Evolutionary conservation across 2,113 vertebrate genomes (phyloP).

Genomic region (Heloderma charlesbogerti): DNA sequence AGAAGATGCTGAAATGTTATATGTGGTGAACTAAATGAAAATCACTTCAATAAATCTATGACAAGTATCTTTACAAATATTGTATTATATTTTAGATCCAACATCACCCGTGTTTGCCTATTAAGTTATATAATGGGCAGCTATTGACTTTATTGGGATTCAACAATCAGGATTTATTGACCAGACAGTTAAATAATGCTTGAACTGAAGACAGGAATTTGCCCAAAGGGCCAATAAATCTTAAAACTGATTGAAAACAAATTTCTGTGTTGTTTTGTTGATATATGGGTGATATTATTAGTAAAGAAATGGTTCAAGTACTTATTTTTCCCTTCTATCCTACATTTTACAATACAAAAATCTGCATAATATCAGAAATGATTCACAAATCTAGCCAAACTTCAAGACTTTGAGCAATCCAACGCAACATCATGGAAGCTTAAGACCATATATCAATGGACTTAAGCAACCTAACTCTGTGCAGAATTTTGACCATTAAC

Average conservation of each 20-base stretch:
- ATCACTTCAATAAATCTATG: neutral
- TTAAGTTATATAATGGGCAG: conserved; percentile 39
- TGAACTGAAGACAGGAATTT: conserved; percentile 49
- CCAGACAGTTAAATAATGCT: conserved; percentile 40
- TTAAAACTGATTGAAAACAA: conserved; percentile 37
- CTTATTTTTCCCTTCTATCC: neutral
- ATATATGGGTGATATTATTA: conserved; percentile 34
- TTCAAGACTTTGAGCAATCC: neutral
- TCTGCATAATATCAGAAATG: neutral
- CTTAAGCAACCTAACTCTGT: neutral
- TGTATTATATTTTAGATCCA: neutral
- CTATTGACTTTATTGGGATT: conserved; percentile 49
- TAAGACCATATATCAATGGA: neutral
- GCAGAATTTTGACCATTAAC: neutral
- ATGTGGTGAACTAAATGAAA: conserved; percentile 10
- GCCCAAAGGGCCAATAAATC: conserved; percentile 53
- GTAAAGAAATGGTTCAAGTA: conserved; percentile 38
- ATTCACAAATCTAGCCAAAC: neutral
- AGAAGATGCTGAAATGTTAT: neutral
- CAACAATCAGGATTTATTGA: conserved; percentile 55
- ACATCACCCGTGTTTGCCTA: conserved; percentile 26
- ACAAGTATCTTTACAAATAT: fast-evolving
- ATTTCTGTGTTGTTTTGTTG: conserved; percentile 29
- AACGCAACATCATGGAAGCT: neutral
- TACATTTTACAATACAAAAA: neutral